Base-by-base conservation (phyloP, 2,797 vertebrate genomes). In the Neosilurus mollespiculum region DNA sequence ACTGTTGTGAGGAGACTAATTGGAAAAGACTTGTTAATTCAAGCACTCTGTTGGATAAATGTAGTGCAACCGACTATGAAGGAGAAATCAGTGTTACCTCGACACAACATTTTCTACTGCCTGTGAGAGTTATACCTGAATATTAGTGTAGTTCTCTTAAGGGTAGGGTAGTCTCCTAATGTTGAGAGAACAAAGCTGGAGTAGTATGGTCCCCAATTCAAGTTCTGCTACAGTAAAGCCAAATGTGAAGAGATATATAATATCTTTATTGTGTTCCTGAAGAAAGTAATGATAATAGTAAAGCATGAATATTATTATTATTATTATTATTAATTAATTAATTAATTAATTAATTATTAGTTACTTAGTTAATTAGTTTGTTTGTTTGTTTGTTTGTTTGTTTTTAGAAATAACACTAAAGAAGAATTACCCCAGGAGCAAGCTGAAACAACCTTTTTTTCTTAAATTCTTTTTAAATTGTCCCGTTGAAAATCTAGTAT, bases 1-100 rank as follows among this genome's bases (percentile, higher is more conserved):
- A 93, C 91, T 90, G 93, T 92, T 94, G 92, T 93, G 92, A 93
- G 93, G 91, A 93, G 94, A 94, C 92, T 94, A 95, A 95, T 95
- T 95, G 93, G 95, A 91, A 94, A 91, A 94, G 91, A 92, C 93
- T 93, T 93, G 92, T 89, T 95, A 92, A 94, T 95, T 94, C 93
- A 91, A 95, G 92, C 91, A 92, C 92, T 91, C 92, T 91, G 92
- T 92, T 91, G 92, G 92, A 93, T 93, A 94, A 94, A 93, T 95
- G 93, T 94, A 93, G 93, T 93, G 93, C 93, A 94, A 91, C 91
- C 87, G 89, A 91, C 92, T 95, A 94, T 94, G 94, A 94, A 95
- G 93, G 93, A 92, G 94, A 93, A 94, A 94, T 94, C 93, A 92
- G 93, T 91, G 91, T 88, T 93, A 92, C 91, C 91, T 91, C 16